Percentiles rank a stretch among this genome's conserved stretches.
phyloP scores from a whole-genome alignment of 2,113 vertebrate species.

The Mola mola region DNA sequence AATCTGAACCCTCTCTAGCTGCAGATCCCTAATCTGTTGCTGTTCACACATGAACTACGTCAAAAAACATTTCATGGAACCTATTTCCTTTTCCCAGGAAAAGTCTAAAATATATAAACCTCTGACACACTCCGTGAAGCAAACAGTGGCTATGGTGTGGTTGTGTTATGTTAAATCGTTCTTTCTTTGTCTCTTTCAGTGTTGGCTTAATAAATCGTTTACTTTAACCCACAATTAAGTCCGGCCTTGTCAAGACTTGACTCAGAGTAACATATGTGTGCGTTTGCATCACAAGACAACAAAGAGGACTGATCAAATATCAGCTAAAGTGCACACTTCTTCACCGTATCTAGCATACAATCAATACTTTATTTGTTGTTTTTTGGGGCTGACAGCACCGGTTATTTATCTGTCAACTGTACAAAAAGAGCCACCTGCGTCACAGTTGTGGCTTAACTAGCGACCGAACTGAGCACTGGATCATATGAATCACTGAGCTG shows the following conservation, averaged over 20 bases:
- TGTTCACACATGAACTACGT: not conserved
- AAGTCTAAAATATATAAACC: too few relatives aligned
- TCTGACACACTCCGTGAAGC: too few relatives aligned
- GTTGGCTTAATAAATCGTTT: too few relatives aligned
- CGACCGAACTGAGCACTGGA: conserved; percentile 1
- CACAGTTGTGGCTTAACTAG: conserved; percentile 28
- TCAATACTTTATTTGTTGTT: not conserved
- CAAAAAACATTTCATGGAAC: not conserved
- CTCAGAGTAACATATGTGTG: too few relatives aligned
- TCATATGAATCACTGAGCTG: conserved; percentile 50
- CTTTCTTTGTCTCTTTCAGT: too few relatives aligned
- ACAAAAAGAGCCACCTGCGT: conserved; percentile 6
- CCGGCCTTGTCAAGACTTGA: too few relatives aligned
- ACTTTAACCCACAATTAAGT: too few relatives aligned
- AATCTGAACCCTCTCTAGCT: conserved; percentile 4
- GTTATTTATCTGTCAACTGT: conserved; percentile 13
- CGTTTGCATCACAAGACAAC: too few relatives aligned
- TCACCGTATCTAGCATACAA: conserved; percentile 7
- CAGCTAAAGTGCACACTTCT: too few relatives aligned
- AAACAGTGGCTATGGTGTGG: too few relatives aligned
- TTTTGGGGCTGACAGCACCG: conserved; percentile 1
- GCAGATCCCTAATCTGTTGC: conserved; percentile 9
- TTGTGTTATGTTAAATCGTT: too few relatives aligned
- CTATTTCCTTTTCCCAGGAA: not conserved
- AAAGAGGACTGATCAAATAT: too few relatives aligned